Base-by-base conservation (phyloP, 2,113 vertebrate genomes). In the Apeltes quadracus region DNA sequence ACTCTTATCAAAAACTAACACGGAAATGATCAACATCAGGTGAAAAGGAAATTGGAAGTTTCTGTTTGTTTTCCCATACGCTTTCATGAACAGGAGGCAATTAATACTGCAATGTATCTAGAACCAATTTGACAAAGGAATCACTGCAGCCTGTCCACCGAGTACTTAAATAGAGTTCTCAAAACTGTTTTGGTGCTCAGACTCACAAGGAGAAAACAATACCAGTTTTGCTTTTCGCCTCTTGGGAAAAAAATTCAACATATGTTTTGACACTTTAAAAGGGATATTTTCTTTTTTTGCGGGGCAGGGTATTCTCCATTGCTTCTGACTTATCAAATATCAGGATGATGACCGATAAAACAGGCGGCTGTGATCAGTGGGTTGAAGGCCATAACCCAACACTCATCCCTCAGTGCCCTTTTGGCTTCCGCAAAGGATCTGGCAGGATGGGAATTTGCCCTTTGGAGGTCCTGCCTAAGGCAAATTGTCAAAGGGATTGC, bases 361-460 rank as follows among this genome's bases (percentile, higher is more conserved):
- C 10, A 64, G 34, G 61, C 0, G 0, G 46, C 11, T 61, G 22
- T 38, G 58, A 72, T 75, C 0, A 4, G 32, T 12, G 27, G 65
- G 51, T 80, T 68, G 58, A 69, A 65, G 65, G 78, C 69, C 76
- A 61, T 71, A 81, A 81, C 73, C 81, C 79, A 81, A 65, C 81
- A 77, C 65, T 75, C 75, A 15, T 83, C 75, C 84, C 85, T 71
- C 23, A 0, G 29, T 90, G 91, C 82, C 89, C 91, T 91, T 91
- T 91, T 57, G 72, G 78, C 80, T 83, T 59, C 63, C 27, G n/a
- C 62, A 36, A 57, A 75, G 62, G 67, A 81, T 84, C 78, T 75
- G 75, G 71, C 73, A 36, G 81, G 78, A 65, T n/a, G 65, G 78
- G 84, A 74, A 74, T 34, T 57, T 92, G 89, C 79, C 89, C 87